A percentile compares a stretch with the other conserved stretches of the same genome.
These are phyloP conservation scores for Dione juno DNA, from an alignment of 2,888 invertebrate species.

Conservation along the genomic window DNA sequence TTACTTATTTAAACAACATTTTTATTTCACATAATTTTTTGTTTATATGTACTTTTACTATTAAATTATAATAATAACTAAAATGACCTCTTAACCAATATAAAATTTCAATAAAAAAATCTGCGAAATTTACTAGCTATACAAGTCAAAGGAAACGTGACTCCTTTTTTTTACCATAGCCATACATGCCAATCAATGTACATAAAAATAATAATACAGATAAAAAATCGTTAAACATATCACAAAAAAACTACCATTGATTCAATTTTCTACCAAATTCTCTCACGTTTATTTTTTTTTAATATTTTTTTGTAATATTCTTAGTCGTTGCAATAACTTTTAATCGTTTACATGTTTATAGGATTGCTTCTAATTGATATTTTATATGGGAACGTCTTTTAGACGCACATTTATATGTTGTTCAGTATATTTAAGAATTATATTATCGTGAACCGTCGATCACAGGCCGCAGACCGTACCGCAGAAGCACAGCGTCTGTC, in stretches of 20 bases:
- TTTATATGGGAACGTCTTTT: slow-evolving; percentile 40
- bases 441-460: neutral
- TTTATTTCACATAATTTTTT: neutral
- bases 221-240: slow-evolving; percentile 8
- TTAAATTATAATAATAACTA: neutral
- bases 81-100: slow-evolving; percentile 14
- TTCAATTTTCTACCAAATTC: slow-evolving; percentile 21
- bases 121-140: neutral
- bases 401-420: neutral
- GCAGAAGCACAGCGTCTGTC: too few relatives aligned
- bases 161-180: neutral
- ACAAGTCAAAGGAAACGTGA: neutral
- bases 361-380: slow-evolving; percentile 28
- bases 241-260: slow-evolving; percentile 22
- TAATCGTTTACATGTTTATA: slow-evolving; percentile 35
- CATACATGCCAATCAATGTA: neutral
- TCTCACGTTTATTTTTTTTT: slow-evolving; percentile 30
- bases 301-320: slow-evolving; percentile 29
- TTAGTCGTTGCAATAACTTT: slow-evolving; percentile 33
- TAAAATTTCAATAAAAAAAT: neutral
- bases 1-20: neutral
- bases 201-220: neutral
- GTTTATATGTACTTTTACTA: too few relatives aligned
- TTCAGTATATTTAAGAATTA: slow-evolving; percentile 9
- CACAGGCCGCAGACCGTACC: too few relatives aligned